A percentile compares a stretch with the other conserved stretches of the same genome.
Evolutionary conservation across 2,113 vertebrate species (phyloP).

Genomic region (Pachyramphus minor): DNA sequence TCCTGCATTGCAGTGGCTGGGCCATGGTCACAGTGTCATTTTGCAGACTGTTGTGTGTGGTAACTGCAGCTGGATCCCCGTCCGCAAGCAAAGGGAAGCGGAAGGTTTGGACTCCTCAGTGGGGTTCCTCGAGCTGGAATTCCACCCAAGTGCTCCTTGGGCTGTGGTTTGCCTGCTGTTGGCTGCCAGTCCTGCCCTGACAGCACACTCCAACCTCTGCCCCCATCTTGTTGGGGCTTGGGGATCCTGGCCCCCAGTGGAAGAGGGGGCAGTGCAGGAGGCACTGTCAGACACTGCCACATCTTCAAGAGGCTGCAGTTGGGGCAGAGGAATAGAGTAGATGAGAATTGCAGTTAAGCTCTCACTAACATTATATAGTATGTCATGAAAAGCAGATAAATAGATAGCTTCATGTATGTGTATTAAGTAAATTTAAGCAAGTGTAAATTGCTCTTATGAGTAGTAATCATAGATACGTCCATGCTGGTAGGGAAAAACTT

Average conservation of each 20-base stretch:
- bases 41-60: background rate
- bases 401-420: background rate
- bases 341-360: background rate
- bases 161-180: background rate
- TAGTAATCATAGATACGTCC: background rate
- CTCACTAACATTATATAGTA: background rate
- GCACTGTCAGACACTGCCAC: too few relatives aligned
- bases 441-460: background rate
- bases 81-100: background rate
- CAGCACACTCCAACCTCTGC: accelerated
- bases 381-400: background rate
- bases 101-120: background rate
- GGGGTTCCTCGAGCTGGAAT: background rate
- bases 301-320: accelerated
- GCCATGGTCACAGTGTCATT: background rate
- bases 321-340: background rate
- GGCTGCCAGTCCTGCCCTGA: background rate
- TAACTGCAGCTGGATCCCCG: background rate
- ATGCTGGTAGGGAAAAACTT: background rate
- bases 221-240: accelerated
- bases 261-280: background rate
- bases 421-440: background rate
- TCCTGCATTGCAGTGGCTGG: background rate
- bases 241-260: too few relatives aligned
- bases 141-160: background rate